Conservation (phyloP, 2,888 invertebrate species). For the Operophtera brumata region DNA sequence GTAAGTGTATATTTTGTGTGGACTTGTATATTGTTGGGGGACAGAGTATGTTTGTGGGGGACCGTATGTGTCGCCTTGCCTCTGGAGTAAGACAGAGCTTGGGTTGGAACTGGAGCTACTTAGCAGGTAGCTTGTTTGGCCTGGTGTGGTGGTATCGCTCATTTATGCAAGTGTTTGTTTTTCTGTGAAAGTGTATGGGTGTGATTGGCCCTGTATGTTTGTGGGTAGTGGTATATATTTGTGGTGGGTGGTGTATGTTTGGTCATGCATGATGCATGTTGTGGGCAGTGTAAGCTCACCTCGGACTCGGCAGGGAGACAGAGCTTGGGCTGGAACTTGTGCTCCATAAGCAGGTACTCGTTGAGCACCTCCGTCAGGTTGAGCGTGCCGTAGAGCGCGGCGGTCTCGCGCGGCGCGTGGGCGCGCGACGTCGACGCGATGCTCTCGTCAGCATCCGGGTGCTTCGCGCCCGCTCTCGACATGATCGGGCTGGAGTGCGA, state of each 20-base stretch:
- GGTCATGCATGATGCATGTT: background rate
- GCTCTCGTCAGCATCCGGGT: slow-evolving; percentile 81
- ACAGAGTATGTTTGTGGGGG: too few relatives aligned
- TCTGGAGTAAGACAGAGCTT: too few relatives aligned
- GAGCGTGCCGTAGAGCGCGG: slow-evolving; percentile 77
- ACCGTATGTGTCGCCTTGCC: too few relatives aligned
- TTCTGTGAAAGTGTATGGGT: too few relatives aligned
- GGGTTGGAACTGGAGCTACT: too few relatives aligned
- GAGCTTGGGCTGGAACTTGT: slow-evolving; percentile 85
- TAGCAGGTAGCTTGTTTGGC: too few relatives aligned
- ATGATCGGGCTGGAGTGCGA: slow-evolving; percentile 68
- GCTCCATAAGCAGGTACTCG: slow-evolving; percentile 85
- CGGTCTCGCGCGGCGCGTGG: slow-evolving; percentile 34
- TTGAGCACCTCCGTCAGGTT: slow-evolving; percentile 41
- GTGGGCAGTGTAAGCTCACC: slow-evolving; percentile 72
- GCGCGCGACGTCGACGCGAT: slow-evolving; percentile 38
- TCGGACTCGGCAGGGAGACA: slow-evolving; percentile 83
- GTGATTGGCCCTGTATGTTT: background rate
- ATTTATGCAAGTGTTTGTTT: too few relatives aligned
- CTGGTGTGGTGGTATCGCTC: too few relatives aligned
- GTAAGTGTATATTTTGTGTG: too few relatives aligned
- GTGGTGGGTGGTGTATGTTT: too few relatives aligned
- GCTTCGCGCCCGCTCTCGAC: slow-evolving; percentile 82
- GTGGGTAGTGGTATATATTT: background rate
- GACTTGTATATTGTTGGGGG: too few relatives aligned